These are phyloP conservation scores for Cheilosia grossa DNA, from an alignment of 2,888 invertebrate genomes.

Conservation along the genomic window DNA sequence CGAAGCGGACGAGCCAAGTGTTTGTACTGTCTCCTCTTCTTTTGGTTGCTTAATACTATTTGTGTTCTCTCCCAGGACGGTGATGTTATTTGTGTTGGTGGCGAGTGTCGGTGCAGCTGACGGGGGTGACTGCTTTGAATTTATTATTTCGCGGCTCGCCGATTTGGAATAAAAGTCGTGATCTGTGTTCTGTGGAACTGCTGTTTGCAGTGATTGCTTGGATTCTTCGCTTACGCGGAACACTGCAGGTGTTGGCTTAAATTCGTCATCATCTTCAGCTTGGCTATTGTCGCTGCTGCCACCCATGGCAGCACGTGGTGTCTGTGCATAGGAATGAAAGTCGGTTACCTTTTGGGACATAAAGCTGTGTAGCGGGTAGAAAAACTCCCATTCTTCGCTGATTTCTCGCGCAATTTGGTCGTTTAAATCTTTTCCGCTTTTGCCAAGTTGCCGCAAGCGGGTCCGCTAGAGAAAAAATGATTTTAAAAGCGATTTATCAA, in stretches of 20 bases:
- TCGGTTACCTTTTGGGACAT: slow-evolving; percentile 81
- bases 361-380: slow-evolving; percentile 80
- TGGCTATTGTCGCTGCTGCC: slow-evolving; percentile 34
- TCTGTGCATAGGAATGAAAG: slow-evolving; percentile 81
- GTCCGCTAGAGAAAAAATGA: slow-evolving; percentile 69
- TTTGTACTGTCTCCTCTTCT: slow-evolving; percentile 42
- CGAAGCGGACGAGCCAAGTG: neutral
- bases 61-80: slow-evolving; percentile 18
- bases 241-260: neutral
- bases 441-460: slow-evolving; percentile 71
- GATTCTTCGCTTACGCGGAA: neutral
- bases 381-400: slow-evolving; percentile 81
- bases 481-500: neutral
- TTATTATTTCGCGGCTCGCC: slow-evolving; percentile 35
- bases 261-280: slow-evolving; percentile 2
- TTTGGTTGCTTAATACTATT: slow-evolving; percentile 58
- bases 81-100: neutral
- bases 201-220: neutral
- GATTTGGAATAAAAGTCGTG: slow-evolving; percentile 79
- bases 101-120: slow-evolving; percentile 28
- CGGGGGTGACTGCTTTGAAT: slow-evolving; percentile 13
- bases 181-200: slow-evolving; percentile 77
- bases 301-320: slow-evolving; percentile 36
- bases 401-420: slow-evolving; percentile 76
- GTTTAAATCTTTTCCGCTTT: slow-evolving; percentile 67